Percentiles rank a stretch among this genome's conserved stretches.
phyloP scores from a whole-genome alignment of 30 jellyfish, hydroid and myxozoan genomes.

The Cassiopea andromeda region DNA sequence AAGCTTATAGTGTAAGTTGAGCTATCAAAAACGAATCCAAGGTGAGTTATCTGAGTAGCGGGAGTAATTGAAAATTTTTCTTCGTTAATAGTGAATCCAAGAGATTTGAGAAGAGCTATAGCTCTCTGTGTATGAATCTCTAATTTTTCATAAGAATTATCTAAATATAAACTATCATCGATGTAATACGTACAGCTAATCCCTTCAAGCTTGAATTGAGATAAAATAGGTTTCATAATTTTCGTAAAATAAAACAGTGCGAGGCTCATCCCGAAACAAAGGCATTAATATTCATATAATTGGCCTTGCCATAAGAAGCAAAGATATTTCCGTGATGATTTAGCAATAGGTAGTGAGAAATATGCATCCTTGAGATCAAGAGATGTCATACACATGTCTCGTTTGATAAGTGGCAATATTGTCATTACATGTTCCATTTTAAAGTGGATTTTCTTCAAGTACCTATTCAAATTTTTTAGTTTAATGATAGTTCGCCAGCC shows the following conservation, averaged over 20 bases:
- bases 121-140: neutral
- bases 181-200: neutral
- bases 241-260: constrained; percentile 37
- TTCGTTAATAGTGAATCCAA: constrained; percentile 30
- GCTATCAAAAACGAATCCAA: constrained; percentile 16
- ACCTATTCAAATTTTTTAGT: neutral
- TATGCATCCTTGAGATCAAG: constrained; percentile 61
- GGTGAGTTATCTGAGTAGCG: neutral
- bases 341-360: constrained; percentile 22
- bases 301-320: constrained; percentile 11
- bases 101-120: neutral
- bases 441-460: neutral
- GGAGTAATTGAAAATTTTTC: constrained; percentile 25
- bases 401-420: neutral
- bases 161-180: neutral
- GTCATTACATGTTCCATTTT: constrained; percentile 41
- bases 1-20: neutral
- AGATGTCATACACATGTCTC: constrained; percentile 8
- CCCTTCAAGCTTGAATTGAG: constrained; percentile 3
- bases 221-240: constrained; percentile 34
- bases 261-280: constrained; percentile 17
- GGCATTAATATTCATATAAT: constrained; percentile 1
- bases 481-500: constrained; percentile 2
- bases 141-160: neutral
- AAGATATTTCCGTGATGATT: constrained; percentile 17